Evolutionary conservation across 2,888 invertebrate species (phyloP).

Genomic region (Panzeria rudis): DNA sequence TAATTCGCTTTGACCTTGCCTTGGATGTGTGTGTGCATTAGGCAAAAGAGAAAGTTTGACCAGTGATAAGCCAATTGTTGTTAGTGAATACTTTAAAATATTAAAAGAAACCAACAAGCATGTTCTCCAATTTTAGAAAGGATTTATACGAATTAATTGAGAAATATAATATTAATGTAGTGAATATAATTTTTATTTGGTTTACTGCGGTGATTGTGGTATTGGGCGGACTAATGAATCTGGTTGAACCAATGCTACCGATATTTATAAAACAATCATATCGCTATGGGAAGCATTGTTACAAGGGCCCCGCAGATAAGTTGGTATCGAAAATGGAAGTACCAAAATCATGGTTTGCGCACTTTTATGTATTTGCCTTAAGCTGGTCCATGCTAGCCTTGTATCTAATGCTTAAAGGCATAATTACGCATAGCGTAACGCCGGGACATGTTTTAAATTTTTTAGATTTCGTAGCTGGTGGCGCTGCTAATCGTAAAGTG

Average conservation of each 20-base stretch:
- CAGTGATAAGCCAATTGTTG: constrained; percentile 11
- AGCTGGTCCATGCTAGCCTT: constrained; percentile 84
- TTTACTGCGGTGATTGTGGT: constrained; percentile 83
- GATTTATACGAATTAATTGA: constrained; percentile 68
- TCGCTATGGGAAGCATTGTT: constrained; percentile 90
- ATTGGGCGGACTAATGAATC: constrained; percentile 87
- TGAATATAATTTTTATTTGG: constrained; percentile 79
- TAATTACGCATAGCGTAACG: constrained; percentile 82
- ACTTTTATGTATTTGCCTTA: constrained; percentile 91
- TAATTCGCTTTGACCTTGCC: no score
- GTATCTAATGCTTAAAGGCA: constrained; percentile 80
- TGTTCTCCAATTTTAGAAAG: constrained; percentile 36
- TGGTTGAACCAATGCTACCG: constrained; percentile 88
- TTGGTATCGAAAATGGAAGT: constrained; percentile 85
- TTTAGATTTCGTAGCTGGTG: constrained; percentile 83
- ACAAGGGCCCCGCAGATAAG: constrained; percentile 84
- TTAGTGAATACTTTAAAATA: neutral
- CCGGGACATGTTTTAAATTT: constrained; percentile 83
- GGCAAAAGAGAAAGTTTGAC: constrained; percentile 31
- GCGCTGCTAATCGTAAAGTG: constrained; percentile 80
- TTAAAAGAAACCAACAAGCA: constrained; percentile 9
- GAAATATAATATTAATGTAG: constrained; percentile 77
- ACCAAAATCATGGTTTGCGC: constrained; percentile 91
- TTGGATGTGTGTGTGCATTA: neutral
- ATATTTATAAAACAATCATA: constrained; percentile 87